Conservation (phyloP, 2,888 invertebrate genomes). For the Cybosia mesomella region DNA sequence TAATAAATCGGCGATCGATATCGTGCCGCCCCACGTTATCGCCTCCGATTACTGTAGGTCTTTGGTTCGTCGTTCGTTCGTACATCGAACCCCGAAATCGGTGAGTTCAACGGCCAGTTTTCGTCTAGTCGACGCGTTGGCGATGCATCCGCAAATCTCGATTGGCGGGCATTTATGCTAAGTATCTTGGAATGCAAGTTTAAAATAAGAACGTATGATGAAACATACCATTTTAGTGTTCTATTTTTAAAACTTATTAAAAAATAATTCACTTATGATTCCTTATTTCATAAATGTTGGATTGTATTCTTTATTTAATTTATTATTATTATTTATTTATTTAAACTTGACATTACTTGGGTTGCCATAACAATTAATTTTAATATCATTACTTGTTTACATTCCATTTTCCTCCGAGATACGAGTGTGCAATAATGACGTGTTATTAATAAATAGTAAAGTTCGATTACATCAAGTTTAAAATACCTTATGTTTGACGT, state of each 20-base stretch:
- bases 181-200: slow-evolving; percentile 21
- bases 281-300: neutral
- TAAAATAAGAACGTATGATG: slow-evolving; percentile 13
- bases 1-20: slow-evolving; percentile 60
- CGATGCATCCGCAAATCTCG: slow-evolving; percentile 50
- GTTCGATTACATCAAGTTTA: slow-evolving; percentile 1
- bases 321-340: too few species aligned
- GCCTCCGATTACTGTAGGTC: slow-evolving; percentile 48
- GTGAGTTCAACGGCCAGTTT: slow-evolving; percentile 57
- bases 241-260: neutral
- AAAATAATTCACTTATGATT: too few species aligned
- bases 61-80: slow-evolving; percentile 58
- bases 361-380: slow-evolving; percentile 6
- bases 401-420: neutral
- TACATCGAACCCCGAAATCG: slow-evolving; percentile 61
- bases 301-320: too few species aligned
- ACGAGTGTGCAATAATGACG: slow-evolving; percentile 1
- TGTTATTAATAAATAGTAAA: neutral
- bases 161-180: slow-evolving; percentile 40
- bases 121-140: slow-evolving; percentile 56
- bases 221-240: slow-evolving; percentile 5
- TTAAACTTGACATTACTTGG: neutral
- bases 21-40: slow-evolving; percentile 49
- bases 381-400: neutral
- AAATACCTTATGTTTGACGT: neutral